Base-by-base conservation (phyloP, 53 echinoderm and acorn worm species). In the Mesocentrotus franciscanus region DNA sequence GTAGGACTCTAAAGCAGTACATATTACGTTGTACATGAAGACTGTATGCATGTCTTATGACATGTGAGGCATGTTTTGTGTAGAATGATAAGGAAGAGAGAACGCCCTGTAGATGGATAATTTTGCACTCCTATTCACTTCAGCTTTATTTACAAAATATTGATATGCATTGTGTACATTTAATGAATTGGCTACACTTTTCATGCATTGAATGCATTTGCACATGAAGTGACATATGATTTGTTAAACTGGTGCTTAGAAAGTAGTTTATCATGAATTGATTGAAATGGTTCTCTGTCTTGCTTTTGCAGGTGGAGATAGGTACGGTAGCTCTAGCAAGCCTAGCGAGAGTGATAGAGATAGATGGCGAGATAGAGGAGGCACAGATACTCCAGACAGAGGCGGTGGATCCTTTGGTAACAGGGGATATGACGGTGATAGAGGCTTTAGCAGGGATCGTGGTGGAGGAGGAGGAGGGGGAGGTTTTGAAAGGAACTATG, bases 261-360 rank as follows among this genome's bases (percentile, higher is more conserved):
- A 10, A 71, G 18, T 26, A 26, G 71, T 71, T 24, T 71, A 20
- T 17, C 24, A n/a, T 22, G 12, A 9, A 76, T 29, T 76, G 27
- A 76, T 30, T 76, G 11, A 76, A 33, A 2, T 32, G 30, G 8
- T 14, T 76, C 1, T 33, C 13, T 14, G 8, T 76, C 13, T 30
- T 30, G 8, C 12, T 33, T 76, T 33, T 42, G 22, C 36, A 81
- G 96, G 96, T 56, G 93, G 93, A 91, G 85, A 93, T 62, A 90
- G 85, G 59, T 90, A 96, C 56, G 95, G 92, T 39, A 78, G 92
- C 30, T 84, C 81, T 8, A 76, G 79, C 61, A 85, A n/a, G 34
- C 79, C 90, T 58, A 95, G 96, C 35, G 96, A 97, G 57, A 94
- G 95, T n/a, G 90, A 96, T n/a, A 79, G 94, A 94, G 95, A 96